Base-by-base conservation (phyloP, 2,797 vertebrate species). In the Takifugu rubripes region DNA sequence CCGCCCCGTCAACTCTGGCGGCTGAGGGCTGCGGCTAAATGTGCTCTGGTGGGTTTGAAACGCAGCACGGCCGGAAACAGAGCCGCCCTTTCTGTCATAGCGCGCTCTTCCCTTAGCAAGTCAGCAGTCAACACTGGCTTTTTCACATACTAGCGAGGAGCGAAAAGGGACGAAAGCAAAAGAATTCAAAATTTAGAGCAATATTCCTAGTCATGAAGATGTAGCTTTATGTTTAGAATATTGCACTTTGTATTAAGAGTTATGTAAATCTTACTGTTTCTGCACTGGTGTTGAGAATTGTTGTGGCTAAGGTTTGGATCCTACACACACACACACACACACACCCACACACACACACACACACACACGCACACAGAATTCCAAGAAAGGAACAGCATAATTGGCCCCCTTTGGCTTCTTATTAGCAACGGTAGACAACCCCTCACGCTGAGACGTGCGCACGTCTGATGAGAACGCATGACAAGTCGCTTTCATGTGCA, bases 401-500 rank as follows among this genome's bases (percentile, higher is more conserved):
- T 88, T 88, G 85, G 83, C 75, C 75, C 82, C 83, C 74, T 79
- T 84, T 72, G 82, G 83, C 75, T 84, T 66, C 86, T 85, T 84
- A 89, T 88, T 88, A 90, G 87, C 75, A 82, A 78, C 81, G 56
- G 50, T 69, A 68, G 78, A 69, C 49, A 24, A 56, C 51, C 24
- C 54, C 3, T 24, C 54, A 25, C 24, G 6, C 16, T 0, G 6
- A 48, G 25, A 21, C 17, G 17, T 5, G 15, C 26, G 31, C 24
- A 45, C 15, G 49, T 64, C 61, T 51, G 54, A 77, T 83, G 24
- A 56, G 68, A 75, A 69, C 70, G 63, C 57, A 59, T 6, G 49
- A 65, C 74, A 64, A 31, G 2, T 63, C 64, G 66, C 45, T 27
- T 59, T 56, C 25, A 40, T 62, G 49, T 56, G 56, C 56, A 42